Evolutionary conservation across 2,113 vertebrate species (phyloP).

Genomic region (Manacus vitellinus): DNA sequence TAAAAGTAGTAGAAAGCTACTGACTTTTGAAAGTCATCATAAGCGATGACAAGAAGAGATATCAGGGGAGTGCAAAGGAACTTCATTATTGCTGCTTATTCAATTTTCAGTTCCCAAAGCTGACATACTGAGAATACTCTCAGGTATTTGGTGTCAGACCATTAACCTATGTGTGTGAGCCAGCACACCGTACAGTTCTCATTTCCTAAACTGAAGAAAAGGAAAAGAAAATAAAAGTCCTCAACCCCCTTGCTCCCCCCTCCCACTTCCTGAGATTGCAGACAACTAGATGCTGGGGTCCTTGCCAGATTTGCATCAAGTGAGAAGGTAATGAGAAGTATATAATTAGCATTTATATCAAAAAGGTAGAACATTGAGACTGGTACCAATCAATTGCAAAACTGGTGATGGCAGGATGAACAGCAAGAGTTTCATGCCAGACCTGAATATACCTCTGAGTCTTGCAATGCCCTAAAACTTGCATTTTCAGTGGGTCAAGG

Average conservation of each 20-base stretch:
- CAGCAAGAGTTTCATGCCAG: neutral
- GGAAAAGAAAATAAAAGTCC: neutral
- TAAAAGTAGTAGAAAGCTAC: neutral
- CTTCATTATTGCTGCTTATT: constrained; percentile 37
- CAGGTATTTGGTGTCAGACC: constrained; percentile 42
- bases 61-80: constrained; percentile 4
- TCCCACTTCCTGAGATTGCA: neutral
- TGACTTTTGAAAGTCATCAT: constrained; percentile 38
- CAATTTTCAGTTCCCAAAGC: constrained; percentile 34
- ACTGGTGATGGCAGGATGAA: neutral
- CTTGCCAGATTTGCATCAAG: neutral
- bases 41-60: neutral
- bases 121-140: neutral
- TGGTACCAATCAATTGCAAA: neutral
- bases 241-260: neutral
- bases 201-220: neutral
- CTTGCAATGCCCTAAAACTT: neutral
- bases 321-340: neutral
- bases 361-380: neutral
- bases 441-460: neutral
- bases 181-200: neutral
- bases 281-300: neutral
- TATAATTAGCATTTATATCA: constrained; percentile 14
- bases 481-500: neutral
- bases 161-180: constrained; percentile 28